Conservation (phyloP, 2,113 vertebrate genomes). For the Gavia stellata region DNA sequence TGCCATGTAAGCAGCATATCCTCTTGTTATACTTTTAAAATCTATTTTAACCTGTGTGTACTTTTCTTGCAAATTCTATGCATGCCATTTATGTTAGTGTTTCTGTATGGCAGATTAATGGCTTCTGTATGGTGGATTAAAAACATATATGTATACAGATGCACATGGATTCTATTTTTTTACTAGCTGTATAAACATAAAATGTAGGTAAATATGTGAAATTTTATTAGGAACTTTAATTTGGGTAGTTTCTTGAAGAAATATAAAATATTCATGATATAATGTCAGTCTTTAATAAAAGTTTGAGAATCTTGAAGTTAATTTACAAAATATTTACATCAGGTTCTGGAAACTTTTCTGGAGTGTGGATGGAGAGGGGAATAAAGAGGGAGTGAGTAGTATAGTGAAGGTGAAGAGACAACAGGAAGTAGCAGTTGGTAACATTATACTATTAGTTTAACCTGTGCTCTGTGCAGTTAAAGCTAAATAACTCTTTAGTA, state of each 20-base stretch:
- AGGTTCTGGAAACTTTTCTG: background rate
- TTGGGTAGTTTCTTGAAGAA: background rate
- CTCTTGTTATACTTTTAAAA: background rate
- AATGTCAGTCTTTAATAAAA: background rate
- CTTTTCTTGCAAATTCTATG: background rate
- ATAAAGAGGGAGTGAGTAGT: background rate
- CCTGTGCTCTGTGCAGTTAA: background rate
- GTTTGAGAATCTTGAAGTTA: background rate
- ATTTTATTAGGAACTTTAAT: background rate
- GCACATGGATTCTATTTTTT: background rate
- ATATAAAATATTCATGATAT: background rate
- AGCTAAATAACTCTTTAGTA: background rate
- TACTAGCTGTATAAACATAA: background rate
- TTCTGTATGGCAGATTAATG: background rate
- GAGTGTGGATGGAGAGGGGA: background rate
- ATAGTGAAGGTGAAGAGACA: background rate
- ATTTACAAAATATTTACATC: background rate
- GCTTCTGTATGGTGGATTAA: no score
- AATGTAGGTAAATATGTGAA: background rate
- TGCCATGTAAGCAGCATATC: background rate
- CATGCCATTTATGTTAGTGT: background rate
- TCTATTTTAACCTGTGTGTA: background rate
- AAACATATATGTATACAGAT: background rate
- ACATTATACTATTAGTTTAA: background rate
- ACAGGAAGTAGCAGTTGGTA: background rate